A percentile compares a stretch with the other conserved stretches of the same genome.
These are phyloP conservation scores for Alviniconcha marisindica DNA, from an alignment of 1,140 invertebrate genomes.

Conservation along the genomic window DNA sequence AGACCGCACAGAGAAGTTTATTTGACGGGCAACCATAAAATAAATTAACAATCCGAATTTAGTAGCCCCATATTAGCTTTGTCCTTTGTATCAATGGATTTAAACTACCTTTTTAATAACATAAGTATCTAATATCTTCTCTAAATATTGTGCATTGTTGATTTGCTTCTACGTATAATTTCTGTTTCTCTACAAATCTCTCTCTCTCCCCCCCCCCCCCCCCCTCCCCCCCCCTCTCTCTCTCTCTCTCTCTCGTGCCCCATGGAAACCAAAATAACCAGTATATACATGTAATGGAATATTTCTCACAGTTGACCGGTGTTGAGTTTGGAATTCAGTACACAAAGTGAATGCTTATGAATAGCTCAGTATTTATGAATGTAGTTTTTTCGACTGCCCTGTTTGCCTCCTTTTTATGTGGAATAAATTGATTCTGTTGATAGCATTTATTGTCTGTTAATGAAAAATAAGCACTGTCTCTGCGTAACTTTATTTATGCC, in stretches of 20 bases:
- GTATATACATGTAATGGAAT: background rate
- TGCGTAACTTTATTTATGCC: background rate
- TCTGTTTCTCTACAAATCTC: background rate
- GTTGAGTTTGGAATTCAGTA: background rate
- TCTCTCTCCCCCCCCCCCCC: background rate
- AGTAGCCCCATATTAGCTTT: background rate
- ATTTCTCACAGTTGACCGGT: background rate
- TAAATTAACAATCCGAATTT: background rate
- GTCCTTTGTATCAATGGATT: background rate
- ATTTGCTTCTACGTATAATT: background rate
- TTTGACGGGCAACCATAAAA: background rate
- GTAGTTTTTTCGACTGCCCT: background rate
- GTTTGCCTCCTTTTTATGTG: background rate
- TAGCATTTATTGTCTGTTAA: background rate
- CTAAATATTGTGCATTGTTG: background rate
- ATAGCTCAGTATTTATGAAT: background rate
- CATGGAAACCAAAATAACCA: background rate
- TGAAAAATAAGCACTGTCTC: background rate
- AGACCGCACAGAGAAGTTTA: no score
- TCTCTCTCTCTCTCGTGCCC: background rate
- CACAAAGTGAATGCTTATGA: background rate
- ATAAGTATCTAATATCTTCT: background rate
- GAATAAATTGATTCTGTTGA: background rate
- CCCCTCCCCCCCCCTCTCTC: background rate
- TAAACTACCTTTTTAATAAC: background rate